A percentile compares a stretch with the other conserved stretches of the same genome.
Evolutionary conservation across 2,797 vertebrate species (phyloP).

Genomic region (Heterohyrax brucei): DNA sequence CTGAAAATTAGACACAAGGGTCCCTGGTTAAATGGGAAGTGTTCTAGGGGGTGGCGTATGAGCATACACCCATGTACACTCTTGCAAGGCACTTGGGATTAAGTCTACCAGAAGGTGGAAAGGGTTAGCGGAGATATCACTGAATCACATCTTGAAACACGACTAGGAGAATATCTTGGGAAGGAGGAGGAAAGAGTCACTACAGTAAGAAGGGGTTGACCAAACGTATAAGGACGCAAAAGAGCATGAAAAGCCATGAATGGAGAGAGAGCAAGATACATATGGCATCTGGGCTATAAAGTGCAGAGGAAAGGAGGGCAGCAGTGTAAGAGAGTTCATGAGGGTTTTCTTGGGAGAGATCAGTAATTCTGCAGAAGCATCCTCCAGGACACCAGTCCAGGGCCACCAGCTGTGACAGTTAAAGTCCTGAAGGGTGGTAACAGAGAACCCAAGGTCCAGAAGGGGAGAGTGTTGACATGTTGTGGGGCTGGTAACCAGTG

Average conservation of each 20-base stretch:
- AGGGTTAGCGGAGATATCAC: neutral
- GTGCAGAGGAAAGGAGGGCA: neutral
- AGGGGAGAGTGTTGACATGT: too few relatives aligned
- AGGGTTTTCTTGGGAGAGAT: neutral
- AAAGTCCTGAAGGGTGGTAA: neutral
- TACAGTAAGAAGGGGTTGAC: neutral
- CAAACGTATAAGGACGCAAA: neutral
- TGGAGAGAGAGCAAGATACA: neutral
- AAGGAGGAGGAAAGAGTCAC: neutral
- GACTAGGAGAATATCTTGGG: neutral
- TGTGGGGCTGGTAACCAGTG: too few relatives aligned
- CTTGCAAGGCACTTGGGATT: neutral
- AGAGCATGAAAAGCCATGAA: neutral
- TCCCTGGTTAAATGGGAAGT: neutral
- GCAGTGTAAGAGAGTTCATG: neutral
- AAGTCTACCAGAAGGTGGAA: neutral
- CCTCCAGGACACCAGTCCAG: neutral
- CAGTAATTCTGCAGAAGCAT: too few relatives aligned
- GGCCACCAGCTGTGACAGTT: fast-evolving
- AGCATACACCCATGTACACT: too few relatives aligned
- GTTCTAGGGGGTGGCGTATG: too few relatives aligned
- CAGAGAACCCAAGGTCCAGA: too few relatives aligned
- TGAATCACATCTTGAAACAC: neutral
- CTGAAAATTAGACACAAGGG: neutral
- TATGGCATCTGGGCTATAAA: neutral